Evolutionary conservation across 2,113 vertebrate species (phyloP).

Genomic region (Malurus cyaneus): DNA sequence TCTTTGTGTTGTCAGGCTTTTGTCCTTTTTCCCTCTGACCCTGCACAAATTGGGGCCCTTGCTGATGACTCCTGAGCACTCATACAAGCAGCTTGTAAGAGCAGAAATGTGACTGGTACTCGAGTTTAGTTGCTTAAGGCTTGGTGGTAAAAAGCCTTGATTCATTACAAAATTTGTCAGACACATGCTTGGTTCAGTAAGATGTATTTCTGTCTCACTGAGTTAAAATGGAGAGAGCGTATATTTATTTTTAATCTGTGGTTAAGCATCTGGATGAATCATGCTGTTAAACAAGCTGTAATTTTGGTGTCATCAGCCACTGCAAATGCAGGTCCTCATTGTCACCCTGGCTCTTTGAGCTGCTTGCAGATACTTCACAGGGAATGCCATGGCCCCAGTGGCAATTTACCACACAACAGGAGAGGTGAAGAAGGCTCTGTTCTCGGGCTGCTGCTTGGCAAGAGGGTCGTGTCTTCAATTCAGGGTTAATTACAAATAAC

Average conservation of each 20-base stretch:
- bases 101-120: not conserved
- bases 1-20: not conserved
- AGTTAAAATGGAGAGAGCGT: not conserved
- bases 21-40: not conserved
- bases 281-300: not conserved
- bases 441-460: not conserved
- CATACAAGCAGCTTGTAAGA: not conserved
- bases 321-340: not conserved
- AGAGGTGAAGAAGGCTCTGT: not conserved
- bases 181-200: not conserved
- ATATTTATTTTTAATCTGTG: not conserved
- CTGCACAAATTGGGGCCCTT: not conserved
- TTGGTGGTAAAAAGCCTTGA: not conserved
- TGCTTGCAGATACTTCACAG: fast-evolving
- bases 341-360: not conserved
- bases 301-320: not conserved
- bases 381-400: not conserved
- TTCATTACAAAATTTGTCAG: not conserved
- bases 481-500: not conserved
- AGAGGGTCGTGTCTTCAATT: not conserved
- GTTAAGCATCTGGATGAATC: not conserved
- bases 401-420: not conserved
- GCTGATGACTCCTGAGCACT: not conserved
- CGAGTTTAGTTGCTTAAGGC: not conserved
- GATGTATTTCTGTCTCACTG: not conserved